A percentile compares a stretch with the other conserved stretches of the same genome.
phyloP scores from a whole-genome alignment of 2,113 vertebrate species.

The Neodontobutis hainanensis region DNA sequence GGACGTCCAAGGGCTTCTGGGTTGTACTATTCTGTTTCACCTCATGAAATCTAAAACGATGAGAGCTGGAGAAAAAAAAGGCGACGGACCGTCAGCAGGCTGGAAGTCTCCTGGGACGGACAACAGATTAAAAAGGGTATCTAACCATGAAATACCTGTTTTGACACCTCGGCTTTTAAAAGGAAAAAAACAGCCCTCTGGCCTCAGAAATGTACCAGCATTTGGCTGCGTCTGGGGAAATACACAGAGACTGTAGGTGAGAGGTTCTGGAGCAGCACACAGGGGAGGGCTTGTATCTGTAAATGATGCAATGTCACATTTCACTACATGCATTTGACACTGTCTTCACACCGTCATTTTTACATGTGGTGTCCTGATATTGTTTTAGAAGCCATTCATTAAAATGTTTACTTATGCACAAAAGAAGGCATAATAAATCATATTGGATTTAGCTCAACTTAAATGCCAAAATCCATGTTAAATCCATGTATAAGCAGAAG shows the following conservation, averaged over 20 bases:
- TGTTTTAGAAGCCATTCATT: conserved; percentile 6
- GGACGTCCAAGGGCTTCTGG: not conserved
- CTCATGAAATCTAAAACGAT: conserved; percentile 16
- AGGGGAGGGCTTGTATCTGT: conserved; percentile 17
- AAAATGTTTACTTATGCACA: conserved; percentile 10
- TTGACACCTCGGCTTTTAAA: conserved; percentile 70
- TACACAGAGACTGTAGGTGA: conserved; percentile 24
- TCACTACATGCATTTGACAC: not conserved
- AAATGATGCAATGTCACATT: conserved; percentile 11
- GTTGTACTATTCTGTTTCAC: conserved; percentile 5
- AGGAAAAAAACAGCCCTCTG: conserved; percentile 50
- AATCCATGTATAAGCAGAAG: conserved; percentile 14
- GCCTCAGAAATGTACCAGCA: conserved; percentile 47
- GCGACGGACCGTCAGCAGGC: conserved; percentile 43
- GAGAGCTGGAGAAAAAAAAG: conserved; percentile 5
- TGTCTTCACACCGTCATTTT: not conserved
- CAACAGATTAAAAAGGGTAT: conserved; percentile 78
- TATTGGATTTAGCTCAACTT: conserved; percentile 12
- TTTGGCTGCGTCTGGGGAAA: conserved; percentile 32
- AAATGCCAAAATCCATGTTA: conserved; percentile 25
- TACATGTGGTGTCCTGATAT: not conserved
- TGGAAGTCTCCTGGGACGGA: conserved; percentile 48
- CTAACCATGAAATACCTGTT: conserved; percentile 81
- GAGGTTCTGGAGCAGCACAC: conserved; percentile 7
- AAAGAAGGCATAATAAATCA: conserved; percentile 9